Percentiles rank a stretch among this genome's conserved stretches.
These are phyloP conservation scores for Zoanthus solanderi DNA, from an alignment of 92 coral and sea anemone genomes.

Conservation along the genomic window DNA sequence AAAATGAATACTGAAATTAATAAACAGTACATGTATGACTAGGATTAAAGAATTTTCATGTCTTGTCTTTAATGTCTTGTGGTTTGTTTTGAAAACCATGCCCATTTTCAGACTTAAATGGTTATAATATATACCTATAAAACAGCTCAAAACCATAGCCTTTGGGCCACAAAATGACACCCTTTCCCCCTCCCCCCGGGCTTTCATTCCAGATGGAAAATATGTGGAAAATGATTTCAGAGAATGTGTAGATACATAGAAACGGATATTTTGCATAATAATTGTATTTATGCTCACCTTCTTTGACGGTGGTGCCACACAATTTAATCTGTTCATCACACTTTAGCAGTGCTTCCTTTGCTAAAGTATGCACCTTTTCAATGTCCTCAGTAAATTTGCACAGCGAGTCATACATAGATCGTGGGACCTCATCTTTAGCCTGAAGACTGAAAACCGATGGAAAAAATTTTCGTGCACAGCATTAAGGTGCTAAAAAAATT, in stretches of 20 bases:
- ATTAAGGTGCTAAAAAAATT: no score
- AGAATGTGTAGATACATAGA: conserved; percentile 33
- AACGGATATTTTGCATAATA: conserved; percentile 34
- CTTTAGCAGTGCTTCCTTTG: conserved; percentile 31
- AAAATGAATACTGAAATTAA: not conserved
- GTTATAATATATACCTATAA: no score
- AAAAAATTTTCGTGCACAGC: no score
- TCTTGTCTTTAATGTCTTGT: no score
- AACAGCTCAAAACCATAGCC: no score
- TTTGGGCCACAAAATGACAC: no score
- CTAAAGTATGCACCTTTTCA: conserved; percentile 17
- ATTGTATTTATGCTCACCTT: conserved; percentile 43
- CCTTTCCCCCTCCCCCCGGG: no score
- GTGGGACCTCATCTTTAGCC: conserved; percentile 6
- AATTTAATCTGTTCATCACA: conserved; percentile 2
- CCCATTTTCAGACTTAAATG: not conserved
- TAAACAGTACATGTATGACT: conserved; percentile 6
- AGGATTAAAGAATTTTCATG: no score
- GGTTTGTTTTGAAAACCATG: not conserved
- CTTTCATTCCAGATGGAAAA: conserved; percentile 2
- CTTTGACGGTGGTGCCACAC: conserved; percentile 29
- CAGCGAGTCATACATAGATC: not conserved
- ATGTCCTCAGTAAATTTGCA: conserved; percentile 32
- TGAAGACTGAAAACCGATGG: no score
- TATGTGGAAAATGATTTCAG: conserved; percentile 24